Evolutionary conservation across 2,797 vertebrate species (phyloP).

Genomic region (Uromys caudimaculatus): DNA sequence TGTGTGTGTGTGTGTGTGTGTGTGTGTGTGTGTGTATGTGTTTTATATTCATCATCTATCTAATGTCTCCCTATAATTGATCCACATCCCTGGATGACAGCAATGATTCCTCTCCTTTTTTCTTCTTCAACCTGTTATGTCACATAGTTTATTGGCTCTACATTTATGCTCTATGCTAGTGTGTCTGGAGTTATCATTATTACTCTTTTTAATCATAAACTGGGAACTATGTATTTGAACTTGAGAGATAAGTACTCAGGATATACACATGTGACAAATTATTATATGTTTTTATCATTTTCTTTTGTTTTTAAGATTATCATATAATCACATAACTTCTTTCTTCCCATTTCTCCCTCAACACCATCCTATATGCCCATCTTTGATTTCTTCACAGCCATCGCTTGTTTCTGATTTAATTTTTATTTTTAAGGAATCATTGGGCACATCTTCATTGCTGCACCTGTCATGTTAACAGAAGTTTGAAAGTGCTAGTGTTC

Average conservation of each 20-base stretch:
- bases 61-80: not conserved
- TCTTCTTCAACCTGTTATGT: not conserved
- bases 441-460: not conserved
- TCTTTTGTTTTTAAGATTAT: not conserved
- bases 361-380: not conserved
- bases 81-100: not conserved
- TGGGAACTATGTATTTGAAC: not conserved
- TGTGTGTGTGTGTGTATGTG: accelerated
- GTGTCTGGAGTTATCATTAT: not conserved
- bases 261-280: too few relatives aligned
- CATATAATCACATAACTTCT: not conserved
- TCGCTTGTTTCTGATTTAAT: not conserved
- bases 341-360: not conserved
- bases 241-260: not conserved
- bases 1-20: not conserved
- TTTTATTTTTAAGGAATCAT: not conserved
- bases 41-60: not conserved
- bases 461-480: not conserved
- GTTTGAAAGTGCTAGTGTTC: not conserved
- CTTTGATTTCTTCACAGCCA: too few relatives aligned
- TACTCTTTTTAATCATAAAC: not conserved
- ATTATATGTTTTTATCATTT: not conserved
- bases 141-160: not conserved
- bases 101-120: not conserved
- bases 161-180: not conserved